Base-by-base conservation (phyloP, 1,140 invertebrate genomes). In the Chionoecetes opilio region DNA sequence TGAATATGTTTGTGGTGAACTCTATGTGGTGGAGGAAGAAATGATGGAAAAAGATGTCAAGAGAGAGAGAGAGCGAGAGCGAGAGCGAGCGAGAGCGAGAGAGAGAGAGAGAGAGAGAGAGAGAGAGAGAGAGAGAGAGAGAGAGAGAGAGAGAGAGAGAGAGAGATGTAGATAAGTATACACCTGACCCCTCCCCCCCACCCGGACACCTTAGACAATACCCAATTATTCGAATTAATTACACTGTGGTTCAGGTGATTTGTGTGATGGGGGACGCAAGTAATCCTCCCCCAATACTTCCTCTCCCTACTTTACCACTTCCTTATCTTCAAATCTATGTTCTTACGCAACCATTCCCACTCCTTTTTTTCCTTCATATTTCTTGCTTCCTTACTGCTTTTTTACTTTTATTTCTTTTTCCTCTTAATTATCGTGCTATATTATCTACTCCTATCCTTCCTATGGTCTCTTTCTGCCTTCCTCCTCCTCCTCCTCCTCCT, bases 161-260 rank as follows among this genome's bases (percentile, higher is more conserved):
- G 26, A 91, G 90, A 91, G 46, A 63, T 31, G 89, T 6, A 75
- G 32, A 75, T 75, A 75, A 75, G 63, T 75, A 75, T 75, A 75
- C n/a, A 75, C 63, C 63, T 21, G 1, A 26, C 63, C 21, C 63
- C n/a, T 8, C 21, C 2, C 46, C 38, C 8, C 63, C 63, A 17
- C 63, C n/a, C 63, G 26, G 63, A 75, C 63, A 75, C 63, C 63
- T 75, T 75, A 75, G 63, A 75, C 63, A 75, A 75, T 75, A 75
- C 63, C 21, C 63, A 75, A 75, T 75, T 75, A 75, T 75, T 75
- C 63, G 26, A 75, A 75, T 75, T 75, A 75, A 75, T 75, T 75
- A 75, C 63, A 75, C 63, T n/a, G 63, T 75, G 63, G 63, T 75
- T 75, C 63, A 75, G 63, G 63, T 75, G 63, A 75, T 75, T 75